Percentiles rank a stretch among this genome's conserved stretches.
phyloP scores from a whole-genome alignment of 2,113 vertebrate species.

The Ophiodon elongatus region DNA sequence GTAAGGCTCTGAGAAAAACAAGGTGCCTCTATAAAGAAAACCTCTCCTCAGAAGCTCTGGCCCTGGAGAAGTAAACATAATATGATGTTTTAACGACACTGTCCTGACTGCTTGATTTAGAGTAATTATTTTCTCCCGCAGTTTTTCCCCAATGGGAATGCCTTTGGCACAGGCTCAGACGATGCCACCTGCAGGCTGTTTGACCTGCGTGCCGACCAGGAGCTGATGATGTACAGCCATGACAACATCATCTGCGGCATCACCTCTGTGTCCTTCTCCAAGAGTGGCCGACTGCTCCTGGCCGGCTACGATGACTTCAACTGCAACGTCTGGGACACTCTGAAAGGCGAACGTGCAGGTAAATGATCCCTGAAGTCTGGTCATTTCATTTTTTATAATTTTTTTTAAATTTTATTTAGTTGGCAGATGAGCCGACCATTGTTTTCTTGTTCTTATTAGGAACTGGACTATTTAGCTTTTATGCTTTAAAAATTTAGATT shows the following conservation, averaged over 20 bases:
- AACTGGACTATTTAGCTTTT: background rate
- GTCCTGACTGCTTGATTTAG: background rate
- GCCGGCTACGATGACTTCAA: constrained; percentile 98
- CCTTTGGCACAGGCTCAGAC: constrained; percentile 96
- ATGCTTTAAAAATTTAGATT: background rate
- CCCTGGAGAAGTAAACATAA: background rate
- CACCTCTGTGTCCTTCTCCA: constrained; percentile 98
- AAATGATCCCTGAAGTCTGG: constrained; percentile 32
- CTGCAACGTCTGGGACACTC: constrained; percentile 97
- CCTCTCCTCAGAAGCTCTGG: background rate
- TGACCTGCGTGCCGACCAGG: constrained; percentile 96
- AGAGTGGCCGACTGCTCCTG: constrained; percentile 95
- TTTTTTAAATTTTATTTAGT: background rate
- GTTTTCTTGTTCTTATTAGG: background rate
- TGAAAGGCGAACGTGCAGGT: constrained; percentile 98
- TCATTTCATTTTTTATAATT: background rate
- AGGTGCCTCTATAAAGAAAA: background rate
- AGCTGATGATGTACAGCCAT: constrained; percentile 94
- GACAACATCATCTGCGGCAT: constrained; percentile 98
- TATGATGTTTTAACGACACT: background rate
- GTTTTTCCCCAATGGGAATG: constrained; percentile 97
- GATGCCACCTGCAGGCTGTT: constrained; percentile 98
- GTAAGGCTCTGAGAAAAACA: background rate
- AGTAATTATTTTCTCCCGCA: constrained; percentile 52
- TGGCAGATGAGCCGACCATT: background rate